Conservation (phyloP, 2,113 vertebrate species). For the Sterrhoptilus dennistouni region DNA sequence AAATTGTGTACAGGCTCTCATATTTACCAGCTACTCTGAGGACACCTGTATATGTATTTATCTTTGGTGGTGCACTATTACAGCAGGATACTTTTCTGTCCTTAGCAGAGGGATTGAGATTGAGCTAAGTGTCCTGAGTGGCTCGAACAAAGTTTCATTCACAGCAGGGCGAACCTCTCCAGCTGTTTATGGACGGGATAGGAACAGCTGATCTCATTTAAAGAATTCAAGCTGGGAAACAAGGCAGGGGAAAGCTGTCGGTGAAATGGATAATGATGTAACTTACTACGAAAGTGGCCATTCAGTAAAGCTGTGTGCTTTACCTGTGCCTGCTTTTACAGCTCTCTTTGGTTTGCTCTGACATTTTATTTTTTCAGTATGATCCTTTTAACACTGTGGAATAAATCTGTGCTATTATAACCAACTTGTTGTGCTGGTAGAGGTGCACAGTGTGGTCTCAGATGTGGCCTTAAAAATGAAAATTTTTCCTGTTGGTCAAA, state of each 20-base stretch:
- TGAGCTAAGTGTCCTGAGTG: constrained; percentile 1
- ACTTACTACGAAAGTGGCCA: background rate
- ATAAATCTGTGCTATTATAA: background rate
- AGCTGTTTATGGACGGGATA: constrained; percentile 18
- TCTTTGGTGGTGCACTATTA: rapidly evolving
- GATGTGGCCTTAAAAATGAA: background rate
- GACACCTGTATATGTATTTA: background rate
- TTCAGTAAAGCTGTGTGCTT: background rate
- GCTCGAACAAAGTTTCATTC: constrained; percentile 17
- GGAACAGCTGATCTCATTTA: constrained; percentile 17
- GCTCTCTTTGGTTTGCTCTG: background rate
- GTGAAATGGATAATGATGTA: background rate
- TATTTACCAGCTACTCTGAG: background rate
- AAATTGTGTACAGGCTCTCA: background rate
- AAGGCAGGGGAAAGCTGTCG: background rate
- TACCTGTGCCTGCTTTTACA: background rate
- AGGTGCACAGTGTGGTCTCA: rapidly evolving
- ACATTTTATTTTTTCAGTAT: background rate
- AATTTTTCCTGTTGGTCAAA: background rate
- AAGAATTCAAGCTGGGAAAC: constrained; percentile 8
- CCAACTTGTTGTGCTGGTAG: background rate
- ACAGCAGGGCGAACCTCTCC: constrained; percentile 27
- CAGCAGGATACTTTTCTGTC: background rate
- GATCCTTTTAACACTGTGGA: background rate
- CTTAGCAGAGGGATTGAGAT: background rate